phyloP scores from a whole-genome alignment of 2,888 invertebrate species.

The Parthenolecanium corni region DNA sequence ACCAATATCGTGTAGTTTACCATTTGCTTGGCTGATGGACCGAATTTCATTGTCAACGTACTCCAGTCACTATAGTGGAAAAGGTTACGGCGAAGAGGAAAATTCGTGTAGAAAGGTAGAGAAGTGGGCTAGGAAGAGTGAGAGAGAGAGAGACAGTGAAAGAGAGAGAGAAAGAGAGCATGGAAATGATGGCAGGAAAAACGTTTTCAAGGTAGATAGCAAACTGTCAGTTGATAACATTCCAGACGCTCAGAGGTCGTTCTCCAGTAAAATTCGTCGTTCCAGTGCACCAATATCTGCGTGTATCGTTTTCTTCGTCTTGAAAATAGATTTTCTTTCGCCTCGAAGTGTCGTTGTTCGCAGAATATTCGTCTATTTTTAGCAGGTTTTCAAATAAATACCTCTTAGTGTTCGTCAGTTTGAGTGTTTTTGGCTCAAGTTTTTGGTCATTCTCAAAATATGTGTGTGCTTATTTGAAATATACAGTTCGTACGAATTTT shows the following conservation, averaged over 20 bases:
- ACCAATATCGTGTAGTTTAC: too few relatives aligned
- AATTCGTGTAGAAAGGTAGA: not conserved
- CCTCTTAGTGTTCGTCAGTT: too few relatives aligned
- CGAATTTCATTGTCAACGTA: not conserved
- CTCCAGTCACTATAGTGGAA: not conserved
- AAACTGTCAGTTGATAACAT: constrained; percentile 21
- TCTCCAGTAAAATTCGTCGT: constrained; percentile 13
- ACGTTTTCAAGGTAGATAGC: constrained; percentile 8
- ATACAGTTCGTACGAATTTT: too few relatives aligned
- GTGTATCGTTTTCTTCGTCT: not conserved
- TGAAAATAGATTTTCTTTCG: not conserved
- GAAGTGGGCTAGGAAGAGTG: not conserved
- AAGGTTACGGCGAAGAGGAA: too few relatives aligned
- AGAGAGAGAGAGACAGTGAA: not conserved
- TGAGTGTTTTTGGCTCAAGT: too few relatives aligned
- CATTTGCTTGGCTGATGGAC: too few relatives aligned
- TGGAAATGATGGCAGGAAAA: constrained; percentile 25
- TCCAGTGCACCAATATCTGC: constrained; percentile 8
- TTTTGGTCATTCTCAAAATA: too few relatives aligned
- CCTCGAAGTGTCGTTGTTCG: too few relatives aligned
- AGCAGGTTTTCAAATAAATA: too few relatives aligned
- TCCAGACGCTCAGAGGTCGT: constrained; percentile 18
- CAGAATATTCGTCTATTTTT: too few relatives aligned
- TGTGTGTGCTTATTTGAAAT: too few relatives aligned
- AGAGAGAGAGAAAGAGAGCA: constrained; percentile 5